A percentile compares a stretch with the other conserved stretches of the same genome.
phyloP scores from a whole-genome alignment of 2,888 invertebrate species.

The Laspeyria flexula region DNA sequence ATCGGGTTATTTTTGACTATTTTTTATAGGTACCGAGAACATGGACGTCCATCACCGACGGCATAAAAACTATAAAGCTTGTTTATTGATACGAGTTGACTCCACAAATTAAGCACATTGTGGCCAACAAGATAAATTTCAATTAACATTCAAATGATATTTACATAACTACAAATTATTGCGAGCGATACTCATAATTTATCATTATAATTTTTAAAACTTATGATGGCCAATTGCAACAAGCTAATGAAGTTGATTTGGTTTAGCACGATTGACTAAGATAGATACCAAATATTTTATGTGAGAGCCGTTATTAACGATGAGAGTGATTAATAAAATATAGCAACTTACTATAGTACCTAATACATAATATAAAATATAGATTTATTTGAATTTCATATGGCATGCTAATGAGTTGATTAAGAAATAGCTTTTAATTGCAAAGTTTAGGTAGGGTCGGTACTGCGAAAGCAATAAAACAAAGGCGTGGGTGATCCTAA shows the following conservation, averaged over 20 bases:
- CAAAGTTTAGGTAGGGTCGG: too few species aligned
- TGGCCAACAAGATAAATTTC: conserved; percentile 13
- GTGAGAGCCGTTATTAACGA: conserved; percentile 15
- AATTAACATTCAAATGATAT: conserved; percentile 34
- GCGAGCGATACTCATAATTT: conserved; percentile 26
- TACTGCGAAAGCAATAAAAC: too few species aligned
- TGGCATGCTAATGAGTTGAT: conserved; percentile 39
- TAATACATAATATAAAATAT: conserved; percentile 31
- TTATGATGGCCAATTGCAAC: conserved; percentile 30
- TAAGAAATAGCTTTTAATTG: too few species aligned
- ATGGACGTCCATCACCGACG: conserved; percentile 25
- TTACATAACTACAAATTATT: conserved; percentile 25
- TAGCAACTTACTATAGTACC: conserved; percentile 30
- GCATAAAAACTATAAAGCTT: not conserved
- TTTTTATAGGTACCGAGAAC: conserved; percentile 14
- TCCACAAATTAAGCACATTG: conserved; percentile 19
- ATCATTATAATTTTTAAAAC: conserved; percentile 26
- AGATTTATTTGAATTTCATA: conserved; percentile 40
- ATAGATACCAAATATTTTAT: conserved; percentile 11
- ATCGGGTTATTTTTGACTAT: conserved; percentile 58
- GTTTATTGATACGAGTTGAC: conserved; percentile 9
- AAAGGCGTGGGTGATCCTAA: too few species aligned
- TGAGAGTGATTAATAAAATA: conserved; percentile 37
- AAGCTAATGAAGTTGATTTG: conserved; percentile 37
- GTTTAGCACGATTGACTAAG: conserved; percentile 6